Base-by-base conservation (phyloP, 2,888 invertebrate genomes). In the Argyra leucocephala region DNA sequence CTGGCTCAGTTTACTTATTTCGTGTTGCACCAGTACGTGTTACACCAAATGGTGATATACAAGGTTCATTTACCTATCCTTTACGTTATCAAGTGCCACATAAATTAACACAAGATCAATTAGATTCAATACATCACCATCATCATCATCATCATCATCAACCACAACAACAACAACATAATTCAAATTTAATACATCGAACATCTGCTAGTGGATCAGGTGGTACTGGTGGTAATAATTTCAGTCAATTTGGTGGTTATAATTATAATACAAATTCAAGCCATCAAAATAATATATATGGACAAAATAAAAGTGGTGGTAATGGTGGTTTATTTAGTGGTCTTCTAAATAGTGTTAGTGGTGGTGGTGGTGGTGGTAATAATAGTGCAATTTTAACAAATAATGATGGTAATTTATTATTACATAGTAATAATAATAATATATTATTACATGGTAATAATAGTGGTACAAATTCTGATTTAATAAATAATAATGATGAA, bases 11-110 rank as follows among this genome's bases (percentile, higher is more conserved):
- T 76, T 93, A 93, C 81, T 81, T 82, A 73, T 86, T 89, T 73
- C 86, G 93, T 65, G 91, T 93, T 69, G 88, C 89, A 80, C 88
- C 89, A 31, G 85, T 92, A 73, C 85, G 93, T 62, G 78, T 84
- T 65, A 82, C 83, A 72, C 81, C 80, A 64, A 69, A 67, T 48
- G 75, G 74, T 1, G 82, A 90, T 71, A 79, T 84, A 67, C 65
- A 72, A 24, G 89, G 92, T 67, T 86, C 89, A 68, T 88, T 85
- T 80, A 90, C 91, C 69, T 83, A 85, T 64, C 78, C 84, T 63
- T 79, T 86, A 71, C 84, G 84, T 65, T 77, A 79, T 70, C 75
- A 76, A 71, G 77, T 77, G 73, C 76, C 78, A 72, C 70, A 69
- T 18, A 66, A 71, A 68, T 70, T 72, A 68, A 69, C 70, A 18